Conservation (phyloP, 2,113 vertebrate species). For the Saccopteryx bilineata region DNA sequence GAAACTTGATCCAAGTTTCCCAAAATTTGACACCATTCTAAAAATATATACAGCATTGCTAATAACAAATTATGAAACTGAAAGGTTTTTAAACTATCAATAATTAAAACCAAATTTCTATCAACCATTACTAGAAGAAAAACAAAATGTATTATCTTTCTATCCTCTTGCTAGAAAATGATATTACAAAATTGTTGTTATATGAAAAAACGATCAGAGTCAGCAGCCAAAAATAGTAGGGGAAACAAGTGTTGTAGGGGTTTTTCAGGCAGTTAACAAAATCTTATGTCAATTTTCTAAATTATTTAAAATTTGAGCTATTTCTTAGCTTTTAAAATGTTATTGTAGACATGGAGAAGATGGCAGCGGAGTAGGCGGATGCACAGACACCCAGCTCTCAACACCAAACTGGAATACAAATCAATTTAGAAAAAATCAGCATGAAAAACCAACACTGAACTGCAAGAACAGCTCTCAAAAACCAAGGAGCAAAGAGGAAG, state of each 20-base stretch:
- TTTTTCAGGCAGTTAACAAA: conserved; percentile 10
- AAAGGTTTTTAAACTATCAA: neutral
- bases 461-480: too few species aligned
- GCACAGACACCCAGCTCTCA: too few species aligned
- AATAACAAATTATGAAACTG: neutral
- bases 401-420: too few species aligned
- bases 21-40: conserved; percentile 36
- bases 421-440: too few species aligned
- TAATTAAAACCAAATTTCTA: conserved; percentile 20
- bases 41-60: conserved; percentile 21
- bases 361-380: too few species aligned
- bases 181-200: conserved; percentile 1
- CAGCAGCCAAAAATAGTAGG: neutral
- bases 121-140: neutral
- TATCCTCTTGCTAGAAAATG: conserved; percentile 31
- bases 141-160: neutral
- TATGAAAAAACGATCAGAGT: neutral
- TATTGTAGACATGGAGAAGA: too few species aligned
- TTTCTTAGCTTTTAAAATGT: conserved; percentile 49
- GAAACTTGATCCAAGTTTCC: neutral
- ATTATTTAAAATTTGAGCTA: neutral
- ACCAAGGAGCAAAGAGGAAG: too few species aligned
- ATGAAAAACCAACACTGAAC: too few species aligned
- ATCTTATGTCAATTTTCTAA: conserved; percentile 13
- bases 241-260: neutral